Percentiles rank a stretch among this genome's conserved stretches.
Evolutionary conservation across 35 echinoderm and acorn worm genomes (phyloP).

Genomic region (Strongylocentrotus purpuratus): DNA sequence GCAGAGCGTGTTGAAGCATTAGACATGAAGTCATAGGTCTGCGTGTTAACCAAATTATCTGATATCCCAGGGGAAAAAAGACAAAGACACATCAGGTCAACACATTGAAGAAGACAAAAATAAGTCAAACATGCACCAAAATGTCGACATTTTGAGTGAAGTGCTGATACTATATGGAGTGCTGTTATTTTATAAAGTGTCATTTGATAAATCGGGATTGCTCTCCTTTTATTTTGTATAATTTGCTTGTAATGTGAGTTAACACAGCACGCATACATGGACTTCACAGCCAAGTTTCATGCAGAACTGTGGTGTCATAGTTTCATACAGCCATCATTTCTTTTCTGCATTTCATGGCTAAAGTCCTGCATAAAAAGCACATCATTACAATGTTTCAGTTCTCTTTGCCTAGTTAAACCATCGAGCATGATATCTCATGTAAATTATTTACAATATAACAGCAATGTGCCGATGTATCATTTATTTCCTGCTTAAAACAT

Average conservation of each 20-base stretch:
- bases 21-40: slow-evolving; percentile 51
- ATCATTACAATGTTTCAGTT: not conserved
- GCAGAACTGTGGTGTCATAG: not conserved
- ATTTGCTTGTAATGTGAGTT: not conserved
- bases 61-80: slow-evolving; percentile 1
- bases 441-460: not conserved
- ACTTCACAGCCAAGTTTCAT: not conserved
- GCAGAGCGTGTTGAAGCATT: slow-evolving; percentile 51
- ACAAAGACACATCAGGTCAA: not conserved
- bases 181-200: not conserved
- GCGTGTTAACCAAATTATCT: slow-evolving; percentile 57
- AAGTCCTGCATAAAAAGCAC: not conserved
- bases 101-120: not conserved
- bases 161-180: not conserved
- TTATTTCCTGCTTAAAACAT: not conserved
- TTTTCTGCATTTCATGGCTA: not conserved
- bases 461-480: not conserved
- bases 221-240: not conserved
- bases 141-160: not conserved
- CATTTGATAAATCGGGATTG: not conserved
- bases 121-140: not conserved
- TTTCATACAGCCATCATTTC: not conserved
- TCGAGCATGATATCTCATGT: not conserved
- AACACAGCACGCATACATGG: not conserved
- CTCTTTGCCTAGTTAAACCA: not conserved